Evolutionary conservation across 2,113 vertebrate species (phyloP), one percentile per base, ranked within the genome.

Genomic region (Polypterus senegalus): DNA sequence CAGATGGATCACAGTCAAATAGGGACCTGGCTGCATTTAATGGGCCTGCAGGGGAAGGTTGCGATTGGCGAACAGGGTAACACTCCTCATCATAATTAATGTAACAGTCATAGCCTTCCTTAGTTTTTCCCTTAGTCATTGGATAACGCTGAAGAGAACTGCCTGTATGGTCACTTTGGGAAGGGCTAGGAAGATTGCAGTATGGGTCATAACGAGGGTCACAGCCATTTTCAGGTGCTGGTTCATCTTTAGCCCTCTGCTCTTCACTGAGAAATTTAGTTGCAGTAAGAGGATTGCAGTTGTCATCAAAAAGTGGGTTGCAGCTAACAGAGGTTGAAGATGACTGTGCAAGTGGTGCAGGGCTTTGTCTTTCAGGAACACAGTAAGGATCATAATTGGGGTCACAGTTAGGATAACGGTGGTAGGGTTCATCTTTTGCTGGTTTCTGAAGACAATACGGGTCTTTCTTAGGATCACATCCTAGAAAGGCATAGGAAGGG

Each of bases 51-150:
- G 71, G 58, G 65, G 61, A 46, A 4, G 73, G 66, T 52, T 66
- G 77, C 57, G 66, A 63, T 68, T 27, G 3, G 61, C 71, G 66
- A 51, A 82, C 53, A 0, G 85, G 82, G 68, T 44, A 76, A 67
- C 86, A 89, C 10, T 89, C 82, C 0, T 69, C 74, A 47, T 89
- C 85, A 6, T 89, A 87, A 48, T 83, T 78, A 0, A 87, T 81
- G 66, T 71, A 87, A 72, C 86, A 89, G 54, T 86, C 79, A 4
- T 87, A 81, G 59, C 86, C 86, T 53, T 89, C 86, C 63, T 86
- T 86, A 64, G 86, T 89, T 74, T 86, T 86, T 6, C 86, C 85
- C 1, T 82, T 78, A 9, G 81, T 80, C 2, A 83, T 81, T 54
- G 85, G 76, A 49, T 78, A 76, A 59, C 81, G 74, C 56, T 44